Conservation (phyloP, 1,140 invertebrate genomes). For the Panagrolaimus sp. region DNA sequence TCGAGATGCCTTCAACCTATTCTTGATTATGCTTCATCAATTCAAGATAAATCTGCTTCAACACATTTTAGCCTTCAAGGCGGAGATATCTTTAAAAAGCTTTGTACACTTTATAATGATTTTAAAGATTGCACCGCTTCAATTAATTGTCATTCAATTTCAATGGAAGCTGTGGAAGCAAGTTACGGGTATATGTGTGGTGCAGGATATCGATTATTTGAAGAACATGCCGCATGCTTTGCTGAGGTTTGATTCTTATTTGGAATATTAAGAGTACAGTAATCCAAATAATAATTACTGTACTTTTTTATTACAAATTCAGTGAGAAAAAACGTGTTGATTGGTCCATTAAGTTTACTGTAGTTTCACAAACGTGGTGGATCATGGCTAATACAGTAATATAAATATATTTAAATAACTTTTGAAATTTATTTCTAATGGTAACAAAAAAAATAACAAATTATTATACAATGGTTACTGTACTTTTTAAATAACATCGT, state of each 20-base stretch:
- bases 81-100: conserved; percentile 26
- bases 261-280: too few species aligned
- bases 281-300: too few species aligned
- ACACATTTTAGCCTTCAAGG: conserved; percentile 26
- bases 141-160: conserved; percentile 31
- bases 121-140: conserved; percentile 29
- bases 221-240: conserved; percentile 36
- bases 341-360: too few species aligned
- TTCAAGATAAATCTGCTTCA: conserved; percentile 26
- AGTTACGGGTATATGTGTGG: conserved; percentile 38
- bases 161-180: conserved; percentile 36
- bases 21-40: conserved; percentile 29
- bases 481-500: too few species aligned
- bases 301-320: too few species aligned
- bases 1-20: conserved; percentile 23
- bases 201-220: conserved; percentile 28
- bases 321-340: too few species aligned
- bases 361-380: too few species aligned
- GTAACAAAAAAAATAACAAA: too few species aligned
- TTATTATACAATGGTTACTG: too few species aligned
- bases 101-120: conserved; percentile 29
- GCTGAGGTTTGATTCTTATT: conserved; percentile 23
- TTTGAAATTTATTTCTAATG: too few species aligned
- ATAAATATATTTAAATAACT: too few species aligned
- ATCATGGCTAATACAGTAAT: too few species aligned